Base-by-base conservation (phyloP, 2,113 vertebrate genomes). In the Ictalurus punctatus region DNA sequence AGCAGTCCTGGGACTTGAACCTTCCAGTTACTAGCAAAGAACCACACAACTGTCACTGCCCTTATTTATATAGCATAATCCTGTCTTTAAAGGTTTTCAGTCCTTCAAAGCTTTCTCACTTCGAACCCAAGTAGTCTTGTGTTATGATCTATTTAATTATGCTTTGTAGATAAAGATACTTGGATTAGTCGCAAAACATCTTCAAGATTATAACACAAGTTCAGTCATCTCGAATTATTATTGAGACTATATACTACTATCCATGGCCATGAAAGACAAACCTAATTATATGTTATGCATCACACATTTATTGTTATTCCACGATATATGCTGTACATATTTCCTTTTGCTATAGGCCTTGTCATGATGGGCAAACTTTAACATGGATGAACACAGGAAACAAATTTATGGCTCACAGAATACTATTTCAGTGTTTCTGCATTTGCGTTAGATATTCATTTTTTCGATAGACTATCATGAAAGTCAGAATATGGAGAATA, bases 381-480 rank as follows among this genome's bases (percentile, higher is more conserved):
- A 56, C 59, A 5, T 34, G 74, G 34, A 87, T n/a, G 54, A 86
- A 65, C 73, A 69, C 27, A 69, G 44, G 14, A 78, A 61, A 34
- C 14, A 54, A 69, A 91, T 89, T 67, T 91, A 27, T 78, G 89
- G 27, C 54, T 88, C 59, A 71, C 89, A 87, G 89, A 89, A 27
- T 44, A 87, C 91, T 25, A 87, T 9, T 54, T 52, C 63, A 82
- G 48, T 40, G 19, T 67, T 82, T 63, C 54, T 56, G 78, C 37
- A 12, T 81, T 37, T 21, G 48, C 10, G 6, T 37, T 37, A 17
- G 52, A 44, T 48, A 74, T 74, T 54, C 6, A 27, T 86, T 34
- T 87, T 87, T 81, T 79, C 85, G 65, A 9, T 25, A 56, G 30
- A 81, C 37, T 44, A 25, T 40, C 37, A 67, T 48, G 59, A 79